A percentile compares a stretch with the other conserved stretches of the same genome.
These are phyloP conservation scores for Euwallacea similis DNA, from an alignment of 1,140 invertebrate species.

Conservation along the genomic window DNA sequence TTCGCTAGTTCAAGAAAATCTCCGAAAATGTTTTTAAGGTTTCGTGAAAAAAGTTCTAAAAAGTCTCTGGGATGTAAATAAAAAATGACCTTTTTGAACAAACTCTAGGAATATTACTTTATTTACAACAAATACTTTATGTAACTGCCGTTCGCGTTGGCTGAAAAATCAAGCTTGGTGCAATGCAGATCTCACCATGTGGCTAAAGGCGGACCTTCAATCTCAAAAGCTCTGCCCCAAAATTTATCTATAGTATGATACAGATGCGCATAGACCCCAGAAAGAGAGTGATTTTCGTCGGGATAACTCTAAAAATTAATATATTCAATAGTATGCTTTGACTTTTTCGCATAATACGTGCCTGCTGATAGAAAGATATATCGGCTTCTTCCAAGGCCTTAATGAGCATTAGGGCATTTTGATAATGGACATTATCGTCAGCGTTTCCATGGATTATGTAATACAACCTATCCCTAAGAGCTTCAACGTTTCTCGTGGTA, in stretches of 20 bases:
- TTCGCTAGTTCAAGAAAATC: too few relatives aligned
- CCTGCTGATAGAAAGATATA: conserved; percentile 85
- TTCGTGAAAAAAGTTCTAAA: too few relatives aligned
- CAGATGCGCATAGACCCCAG: conserved; percentile 74
- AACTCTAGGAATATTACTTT: too few relatives aligned
- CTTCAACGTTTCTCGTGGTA: conserved; percentile 68
- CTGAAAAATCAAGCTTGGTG: too few relatives aligned
- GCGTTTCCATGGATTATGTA: conserved; percentile 87
- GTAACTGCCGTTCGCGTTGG: too few relatives aligned
- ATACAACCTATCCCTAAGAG: conserved; percentile 76
- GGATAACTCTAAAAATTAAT: conserved; percentile 79
- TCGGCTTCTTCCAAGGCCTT: conserved; percentile 76
- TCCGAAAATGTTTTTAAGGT: too few relatives aligned
- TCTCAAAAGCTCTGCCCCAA: conserved; percentile 30
- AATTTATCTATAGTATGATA: conserved; percentile 82
- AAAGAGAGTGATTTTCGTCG: conserved; percentile 86
- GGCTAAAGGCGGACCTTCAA: conserved; percentile 13
- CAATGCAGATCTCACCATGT: conserved; percentile 2
- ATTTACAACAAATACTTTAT: too few relatives aligned
- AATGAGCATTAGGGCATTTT: conserved; percentile 85
- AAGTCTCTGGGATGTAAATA: too few relatives aligned
- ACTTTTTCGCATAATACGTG: conserved; percentile 51
- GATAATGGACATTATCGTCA: conserved; percentile 94
- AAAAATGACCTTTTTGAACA: too few relatives aligned
- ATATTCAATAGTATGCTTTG: conserved; percentile 5